Evolutionary conservation across 30 jellyfish, hydroid and myxozoan genomes (phyloP), one percentile per base, ranked within the genome.

Genomic region (Pseudorhiza aurosa): DNA sequence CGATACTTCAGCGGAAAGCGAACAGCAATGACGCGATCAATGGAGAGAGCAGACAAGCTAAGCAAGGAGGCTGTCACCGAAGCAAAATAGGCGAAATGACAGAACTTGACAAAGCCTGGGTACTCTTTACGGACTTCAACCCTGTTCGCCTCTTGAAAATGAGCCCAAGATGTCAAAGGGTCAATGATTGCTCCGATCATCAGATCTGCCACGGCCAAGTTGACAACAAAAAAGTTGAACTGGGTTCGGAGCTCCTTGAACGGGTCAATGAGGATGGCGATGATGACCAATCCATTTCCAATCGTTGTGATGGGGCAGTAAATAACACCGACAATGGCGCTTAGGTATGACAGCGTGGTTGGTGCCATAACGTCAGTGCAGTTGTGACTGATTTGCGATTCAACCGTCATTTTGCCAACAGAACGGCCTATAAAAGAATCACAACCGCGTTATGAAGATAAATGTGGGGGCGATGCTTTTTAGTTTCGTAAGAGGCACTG

Each of bases 211-310:
- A 40, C 78, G 18, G 93, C 93, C 50, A 81, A 35, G 46, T 68
- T 81, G 42, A 67, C 77, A 44, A 81, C 93, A 51, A 62, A 81
- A 50, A 81, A 81, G 71, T 81, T 81, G 85, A 81, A 81, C 62
- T 65, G 93, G 47, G 93, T 81, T 1, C 93, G 82, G 4, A 81
- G 78, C 78, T 81, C 84, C 35, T 58, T 68, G 70, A 43, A 67
- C 15, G 93, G 93, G 27, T 81, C 93, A 26, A 65, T 29, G 29
- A 81, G 56, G 35, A 81, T 35, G 25, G 93, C 44, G 0, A 81
- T 44, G 36, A 81, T 81, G 46, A 81, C 70, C 33, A 81, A 68
- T 46, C 73, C 85, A 42, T 81, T 81, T 22, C 93, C 93, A 37
- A 56, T 68, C 5, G 75, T 58, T 49, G 85, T 81, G 24, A 81